These are phyloP conservation scores for Pilophorus perplexus DNA, from an alignment of 2,888 invertebrate species.

Conservation along the genomic window DNA sequence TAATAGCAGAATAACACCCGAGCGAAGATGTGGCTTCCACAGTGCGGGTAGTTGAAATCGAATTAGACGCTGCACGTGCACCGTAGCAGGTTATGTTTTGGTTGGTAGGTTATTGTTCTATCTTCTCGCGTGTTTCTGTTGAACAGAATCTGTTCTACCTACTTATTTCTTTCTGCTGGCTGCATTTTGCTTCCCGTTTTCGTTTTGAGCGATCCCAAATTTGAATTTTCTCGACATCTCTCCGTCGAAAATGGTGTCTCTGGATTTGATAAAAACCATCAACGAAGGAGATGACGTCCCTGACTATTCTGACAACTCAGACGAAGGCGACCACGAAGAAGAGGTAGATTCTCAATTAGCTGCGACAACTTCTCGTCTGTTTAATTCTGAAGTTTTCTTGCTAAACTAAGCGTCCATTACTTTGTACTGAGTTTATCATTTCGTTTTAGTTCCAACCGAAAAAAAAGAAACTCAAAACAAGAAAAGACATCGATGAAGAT, in stretches of 20 bases:
- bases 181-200: too few species aligned
- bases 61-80: too few species aligned
- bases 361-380: not conserved
- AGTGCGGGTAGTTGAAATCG: too few species aligned
- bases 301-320: conserved; percentile 72
- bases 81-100: too few species aligned
- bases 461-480: conserved; percentile 68
- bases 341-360: conserved; percentile 59
- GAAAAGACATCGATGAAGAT: conserved; percentile 73
- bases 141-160: too few species aligned
- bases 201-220: too few species aligned
- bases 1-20: too few species aligned
- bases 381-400: not conserved
- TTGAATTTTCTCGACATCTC: too few species aligned
- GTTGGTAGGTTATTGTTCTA: too few species aligned
- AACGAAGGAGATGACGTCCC: conserved; percentile 78
- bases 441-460: conserved; percentile 73
- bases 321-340: conserved; percentile 70
- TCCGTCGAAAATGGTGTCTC: conserved; percentile 35
- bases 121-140: too few species aligned
- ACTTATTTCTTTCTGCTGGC: too few species aligned
- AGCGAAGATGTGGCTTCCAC: too few species aligned
- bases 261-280: conserved; percentile 61
- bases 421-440: not conserved
- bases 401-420: not conserved